A percentile compares a stretch with the other conserved stretches of the same genome.
phyloP scores from a whole-genome alignment of 2,113 vertebrate genomes.

The Raja brachyura region DNA sequence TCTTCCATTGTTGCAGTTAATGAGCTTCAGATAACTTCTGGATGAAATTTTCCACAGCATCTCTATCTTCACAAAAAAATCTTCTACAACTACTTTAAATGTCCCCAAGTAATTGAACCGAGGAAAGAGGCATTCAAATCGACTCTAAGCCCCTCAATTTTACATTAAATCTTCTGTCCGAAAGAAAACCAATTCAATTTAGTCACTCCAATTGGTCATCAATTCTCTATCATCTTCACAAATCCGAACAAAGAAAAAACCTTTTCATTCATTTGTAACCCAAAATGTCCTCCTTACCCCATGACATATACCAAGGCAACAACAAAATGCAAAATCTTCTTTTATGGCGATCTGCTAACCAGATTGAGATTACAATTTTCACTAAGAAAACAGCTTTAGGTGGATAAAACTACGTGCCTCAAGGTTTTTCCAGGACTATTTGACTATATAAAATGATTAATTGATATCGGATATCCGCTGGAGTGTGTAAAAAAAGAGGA shows the following conservation, averaged over 20 bases:
- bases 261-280: neutral
- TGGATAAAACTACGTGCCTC: neutral
- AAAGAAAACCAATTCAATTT: no score
- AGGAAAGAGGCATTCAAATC: no score
- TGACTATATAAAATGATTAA: neutral
- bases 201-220: no score
- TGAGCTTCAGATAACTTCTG: no score
- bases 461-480: neutral
- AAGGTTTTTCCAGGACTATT: neutral
- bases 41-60: no score
- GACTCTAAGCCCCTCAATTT: no score
- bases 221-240: no score
- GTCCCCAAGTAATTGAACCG: no score
- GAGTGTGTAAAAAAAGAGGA: neutral
- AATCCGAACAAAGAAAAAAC: neutral
- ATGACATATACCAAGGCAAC: neutral
- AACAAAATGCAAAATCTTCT: neutral
- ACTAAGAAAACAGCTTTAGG: neutral
- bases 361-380: neutral
- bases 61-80: no score
- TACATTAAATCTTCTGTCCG: no score
- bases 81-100: no score
- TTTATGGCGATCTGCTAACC: neutral
- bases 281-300: neutral
- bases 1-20: no score